Evolutionary conservation across 2,888 invertebrate genomes (phyloP), one percentile per base, ranked within the genome.

Genomic region (Pyrgus malvae): DNA sequence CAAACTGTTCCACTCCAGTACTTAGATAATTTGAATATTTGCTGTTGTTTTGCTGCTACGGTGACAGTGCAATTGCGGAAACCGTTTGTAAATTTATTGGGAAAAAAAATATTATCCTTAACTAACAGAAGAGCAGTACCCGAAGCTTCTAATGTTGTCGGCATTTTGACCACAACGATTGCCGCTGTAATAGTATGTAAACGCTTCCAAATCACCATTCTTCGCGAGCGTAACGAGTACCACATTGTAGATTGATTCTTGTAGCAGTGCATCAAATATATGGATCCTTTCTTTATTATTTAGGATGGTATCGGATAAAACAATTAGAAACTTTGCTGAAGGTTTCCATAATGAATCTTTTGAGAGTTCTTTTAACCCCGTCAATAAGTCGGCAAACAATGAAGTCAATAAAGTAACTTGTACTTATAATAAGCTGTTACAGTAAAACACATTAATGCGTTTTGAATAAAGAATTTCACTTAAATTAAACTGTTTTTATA

Each of bases 1-100:
- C 74, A 38, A 80, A 76, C 56, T 83, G 79, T 58, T 84, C 84
- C 38, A 78, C 53, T 8, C 78, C 81, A 19, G 63, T 61, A 12
- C 70, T 67, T 11, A 54, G 27, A 19, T 67, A 63, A 3, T 68
- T 62, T 23, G 59, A 66, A 33, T 67, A 68, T 23, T 25, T 19
- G 14, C 33, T 46, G 5, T 16, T 25, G 3, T 35, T 21, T 45
- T 11, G 31, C 45, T 16, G 23, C 45, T 29, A 53, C 53, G 11
- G 9, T 9, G 5, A 53, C 1, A 11, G 53, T 53, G n/a, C 53
- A 53, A 16, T 46, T 40, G n/a, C 2, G 12, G 0, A 45, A 29
- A 8, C 44, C 29, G 5, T 53, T 45, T 17, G 29, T 14, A 17
- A 38, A 8, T 8, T 38, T 53, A 9, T 53, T n/a, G 23, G 53